Conservation (phyloP, 2,888 invertebrate genomes). For the Pardosa pseudoannulata region DNA sequence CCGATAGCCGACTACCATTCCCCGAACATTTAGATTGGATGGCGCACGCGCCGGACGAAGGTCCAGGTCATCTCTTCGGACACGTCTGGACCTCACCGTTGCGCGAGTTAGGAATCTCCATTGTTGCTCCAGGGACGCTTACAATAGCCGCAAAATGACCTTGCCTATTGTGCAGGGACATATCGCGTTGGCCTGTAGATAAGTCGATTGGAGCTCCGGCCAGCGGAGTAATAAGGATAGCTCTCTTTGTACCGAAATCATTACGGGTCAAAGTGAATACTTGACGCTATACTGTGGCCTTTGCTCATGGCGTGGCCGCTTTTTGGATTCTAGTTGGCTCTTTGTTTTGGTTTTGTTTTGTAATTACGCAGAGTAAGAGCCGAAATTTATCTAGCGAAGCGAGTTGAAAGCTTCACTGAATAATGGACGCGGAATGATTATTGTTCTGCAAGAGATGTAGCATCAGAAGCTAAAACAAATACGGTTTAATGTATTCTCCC, state of each 20-base stretch:
- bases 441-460: too few species aligned
- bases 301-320: background rate
- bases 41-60: constrained; percentile 43
- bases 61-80: constrained; percentile 61
- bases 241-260: constrained; percentile 44
- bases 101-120: constrained; percentile 57
- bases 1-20: constrained; percentile 64
- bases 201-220: constrained; percentile 59
- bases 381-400: too few species aligned
- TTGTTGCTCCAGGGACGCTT: constrained; percentile 43
- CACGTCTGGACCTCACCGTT: constrained; percentile 41
- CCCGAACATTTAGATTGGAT: constrained; percentile 25
- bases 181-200: constrained; percentile 63
- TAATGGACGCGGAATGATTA: too few species aligned
- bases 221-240: constrained; percentile 56
- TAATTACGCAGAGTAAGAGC: too few species aligned
- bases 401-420: too few species aligned
- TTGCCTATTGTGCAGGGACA: constrained; percentile 67
- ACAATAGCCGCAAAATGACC: constrained; percentile 61
- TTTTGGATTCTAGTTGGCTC: background rate
- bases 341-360: too few species aligned
- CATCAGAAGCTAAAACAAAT: too few species aligned
- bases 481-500: too few species aligned
- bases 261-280: constrained; percentile 26
- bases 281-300: constrained; percentile 54